A percentile compares a stretch with the other conserved stretches of the same genome.
phyloP scores from a whole-genome alignment of 2,113 vertebrate genomes.

The Piliocolobus tephrosceles region DNA sequence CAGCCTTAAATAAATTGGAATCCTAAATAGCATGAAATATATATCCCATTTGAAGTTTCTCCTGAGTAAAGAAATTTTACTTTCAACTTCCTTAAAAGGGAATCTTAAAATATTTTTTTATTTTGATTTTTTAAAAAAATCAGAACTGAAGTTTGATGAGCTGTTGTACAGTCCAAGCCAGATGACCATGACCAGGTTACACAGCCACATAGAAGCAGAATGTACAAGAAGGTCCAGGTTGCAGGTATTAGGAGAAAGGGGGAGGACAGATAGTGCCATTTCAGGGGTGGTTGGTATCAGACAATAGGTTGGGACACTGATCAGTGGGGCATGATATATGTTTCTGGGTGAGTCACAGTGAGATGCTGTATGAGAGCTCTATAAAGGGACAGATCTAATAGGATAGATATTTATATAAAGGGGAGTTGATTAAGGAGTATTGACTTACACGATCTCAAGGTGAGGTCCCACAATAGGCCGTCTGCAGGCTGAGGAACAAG shows the following conservation, averaged over 20 bases:
- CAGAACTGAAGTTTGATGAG: neutral
- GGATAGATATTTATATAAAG: too few relatives aligned
- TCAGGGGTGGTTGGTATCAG: neutral
- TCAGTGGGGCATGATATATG: neutral
- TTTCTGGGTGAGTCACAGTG: neutral
- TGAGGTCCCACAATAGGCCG: too few relatives aligned
- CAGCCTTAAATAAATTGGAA: conserved; percentile 33
- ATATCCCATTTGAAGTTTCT: conserved; percentile 1
- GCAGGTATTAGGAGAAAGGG: neutral
- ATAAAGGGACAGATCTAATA: too few relatives aligned
- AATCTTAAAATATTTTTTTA: neutral
- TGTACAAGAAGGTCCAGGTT: neutral
- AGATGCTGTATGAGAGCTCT: neutral
- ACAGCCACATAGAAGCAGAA: accelerated
- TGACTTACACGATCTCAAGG: too few relatives aligned
- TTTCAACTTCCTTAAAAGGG: neutral
- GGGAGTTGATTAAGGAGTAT: too few relatives aligned
- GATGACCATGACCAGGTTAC: neutral
- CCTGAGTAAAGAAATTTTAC: neutral
- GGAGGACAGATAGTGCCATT: neutral
- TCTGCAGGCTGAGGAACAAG: too few relatives aligned
- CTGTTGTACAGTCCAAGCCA: neutral
- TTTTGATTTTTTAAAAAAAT: neutral
- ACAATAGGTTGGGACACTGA: accelerated
- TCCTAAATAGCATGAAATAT: conserved; percentile 18